Evolutionary conservation across 1,140 invertebrate genomes (phyloP).

Genomic region (Anadara kagoshimensis): DNA sequence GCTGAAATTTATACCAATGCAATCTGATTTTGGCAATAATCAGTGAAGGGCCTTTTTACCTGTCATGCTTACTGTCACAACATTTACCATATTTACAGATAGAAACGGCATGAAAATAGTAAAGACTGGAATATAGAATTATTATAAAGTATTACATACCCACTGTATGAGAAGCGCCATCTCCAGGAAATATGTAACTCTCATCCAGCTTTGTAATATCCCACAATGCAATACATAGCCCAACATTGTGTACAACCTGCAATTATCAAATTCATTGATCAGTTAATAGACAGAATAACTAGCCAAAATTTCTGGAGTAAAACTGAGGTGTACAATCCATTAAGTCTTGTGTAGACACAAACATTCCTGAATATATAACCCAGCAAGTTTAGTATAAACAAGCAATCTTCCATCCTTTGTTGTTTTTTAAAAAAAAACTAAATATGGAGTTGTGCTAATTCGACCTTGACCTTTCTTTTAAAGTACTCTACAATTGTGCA

Average conservation of each 20-base stretch:
- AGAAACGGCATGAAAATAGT: background rate
- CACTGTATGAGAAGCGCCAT: slow-evolving; percentile 94
- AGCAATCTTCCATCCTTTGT: too few relatives aligned
- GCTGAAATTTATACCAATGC: too few relatives aligned
- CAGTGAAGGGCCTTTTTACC: background rate
- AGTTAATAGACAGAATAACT: too few relatives aligned
- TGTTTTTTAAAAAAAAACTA: too few relatives aligned
- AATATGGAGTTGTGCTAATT: too few relatives aligned
- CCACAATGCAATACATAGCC: slow-evolving; percentile 92
- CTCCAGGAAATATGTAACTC: slow-evolving; percentile 93
- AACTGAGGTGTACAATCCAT: too few relatives aligned
- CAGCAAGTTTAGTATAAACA: too few relatives aligned
- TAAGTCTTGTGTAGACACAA: too few relatives aligned
- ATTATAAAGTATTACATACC: slow-evolving; percentile 54
- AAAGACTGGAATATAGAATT: background rate
- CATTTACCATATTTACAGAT: background rate
- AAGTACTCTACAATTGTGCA: too few relatives aligned
- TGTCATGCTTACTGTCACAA: background rate
- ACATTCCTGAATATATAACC: too few relatives aligned
- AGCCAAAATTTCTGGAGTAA: too few relatives aligned
- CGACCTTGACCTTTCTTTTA: too few relatives aligned
- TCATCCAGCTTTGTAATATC: slow-evolving; percentile 91
- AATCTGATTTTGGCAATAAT: background rate
- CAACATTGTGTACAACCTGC: slow-evolving; percentile 93
- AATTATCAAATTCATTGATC: slow-evolving; percentile 61